These are phyloP conservation scores for Theristus sp. DNA, from an alignment of 2,888 invertebrate genomes.

Conservation along the genomic window DNA sequence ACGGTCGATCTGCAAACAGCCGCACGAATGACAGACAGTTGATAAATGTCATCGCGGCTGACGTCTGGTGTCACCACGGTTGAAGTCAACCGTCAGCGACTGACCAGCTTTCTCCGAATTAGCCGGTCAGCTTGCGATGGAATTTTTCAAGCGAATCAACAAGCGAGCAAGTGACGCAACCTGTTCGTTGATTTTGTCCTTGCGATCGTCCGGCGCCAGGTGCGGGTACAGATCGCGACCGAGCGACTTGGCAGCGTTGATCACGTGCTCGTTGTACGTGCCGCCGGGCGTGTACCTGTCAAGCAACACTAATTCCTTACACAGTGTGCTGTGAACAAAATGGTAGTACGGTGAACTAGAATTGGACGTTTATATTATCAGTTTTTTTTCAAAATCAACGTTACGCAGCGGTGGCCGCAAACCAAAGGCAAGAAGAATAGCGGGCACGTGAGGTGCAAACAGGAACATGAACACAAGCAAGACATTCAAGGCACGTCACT, in stretches of 20 bases:
- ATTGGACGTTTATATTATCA: too few relatives aligned
- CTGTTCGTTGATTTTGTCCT: constrained; percentile 63
- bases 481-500: too few relatives aligned
- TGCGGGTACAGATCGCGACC: constrained; percentile 60
- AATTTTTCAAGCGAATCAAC: too few relatives aligned
- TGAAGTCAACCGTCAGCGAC: background rate
- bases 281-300: constrained; percentile 25
- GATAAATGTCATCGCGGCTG: background rate
- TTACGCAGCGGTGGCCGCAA: too few relatives aligned
- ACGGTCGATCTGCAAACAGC: constrained; percentile 46
- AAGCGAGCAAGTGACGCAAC: too few relatives aligned
- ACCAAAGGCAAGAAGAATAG: too few relatives aligned
- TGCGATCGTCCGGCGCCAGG: constrained; percentile 45
- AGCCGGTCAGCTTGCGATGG: background rate
- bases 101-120: background rate
- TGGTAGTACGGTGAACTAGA: too few relatives aligned
- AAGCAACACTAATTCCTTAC: too few relatives aligned
- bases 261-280: constrained; percentile 54
- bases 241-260: constrained; percentile 67
- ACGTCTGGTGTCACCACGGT: background rate
- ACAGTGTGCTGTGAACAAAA: too few relatives aligned
- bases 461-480: too few relatives aligned
- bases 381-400: too few relatives aligned
- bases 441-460: too few relatives aligned
- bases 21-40: constrained; percentile 9